These are phyloP conservation scores for Albula glossodonta DNA, from an alignment of 2,113 vertebrate species.

Conservation along the genomic window DNA sequence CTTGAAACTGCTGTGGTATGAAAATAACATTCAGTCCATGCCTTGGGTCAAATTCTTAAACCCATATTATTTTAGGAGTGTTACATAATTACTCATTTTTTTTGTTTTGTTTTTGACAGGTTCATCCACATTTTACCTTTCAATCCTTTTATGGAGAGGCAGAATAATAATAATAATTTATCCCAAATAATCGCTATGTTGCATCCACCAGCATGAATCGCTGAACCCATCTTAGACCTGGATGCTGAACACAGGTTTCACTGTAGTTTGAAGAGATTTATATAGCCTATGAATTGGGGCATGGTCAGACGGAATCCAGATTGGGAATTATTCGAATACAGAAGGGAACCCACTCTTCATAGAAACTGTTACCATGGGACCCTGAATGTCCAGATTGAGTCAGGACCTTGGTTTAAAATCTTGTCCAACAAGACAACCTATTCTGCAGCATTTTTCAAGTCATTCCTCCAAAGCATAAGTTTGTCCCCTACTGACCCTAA, in stretches of 20 bases:
- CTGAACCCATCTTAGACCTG: neutral
- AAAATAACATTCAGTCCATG: too few relatives aligned
- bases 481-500: too few relatives aligned
- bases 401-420: too few relatives aligned
- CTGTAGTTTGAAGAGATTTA: neutral
- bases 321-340: neutral
- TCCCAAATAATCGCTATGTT: neutral
- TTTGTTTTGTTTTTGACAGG: too few relatives aligned
- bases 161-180: neutral
- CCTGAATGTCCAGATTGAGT: too few relatives aligned
- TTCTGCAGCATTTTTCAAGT: too few relatives aligned
- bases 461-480: too few relatives aligned
- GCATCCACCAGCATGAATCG: neutral
- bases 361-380: neutral
- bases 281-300: neutral
- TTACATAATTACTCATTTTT: neutral
- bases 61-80: too few relatives aligned
- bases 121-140: neutral
- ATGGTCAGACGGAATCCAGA: neutral
- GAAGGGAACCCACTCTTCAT: neutral
- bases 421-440: too few relatives aligned
- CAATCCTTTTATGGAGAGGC: neutral
- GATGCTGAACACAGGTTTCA: neutral
- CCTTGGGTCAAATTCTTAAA: too few relatives aligned
- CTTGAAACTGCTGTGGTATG: too few relatives aligned